Evolutionary conservation across 2,888 invertebrate genomes (phyloP).

Genomic region (Pheosia tremula): DNA sequence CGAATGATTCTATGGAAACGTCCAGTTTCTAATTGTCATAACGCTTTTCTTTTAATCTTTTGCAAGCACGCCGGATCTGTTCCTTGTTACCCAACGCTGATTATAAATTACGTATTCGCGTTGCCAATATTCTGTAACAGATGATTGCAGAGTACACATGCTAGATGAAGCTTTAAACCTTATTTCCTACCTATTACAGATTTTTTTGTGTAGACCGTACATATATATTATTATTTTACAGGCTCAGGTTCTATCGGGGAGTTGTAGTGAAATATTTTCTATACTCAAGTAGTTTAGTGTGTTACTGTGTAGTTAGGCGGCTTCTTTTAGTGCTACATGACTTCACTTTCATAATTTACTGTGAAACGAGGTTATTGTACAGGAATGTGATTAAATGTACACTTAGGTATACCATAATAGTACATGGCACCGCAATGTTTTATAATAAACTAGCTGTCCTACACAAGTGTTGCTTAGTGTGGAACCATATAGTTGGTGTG

Average conservation of each 20-base stretch:
- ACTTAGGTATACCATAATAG: neutral
- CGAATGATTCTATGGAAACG: constrained; percentile 34
- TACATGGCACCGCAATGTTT: too few relatives aligned
- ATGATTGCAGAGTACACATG: constrained; percentile 10
- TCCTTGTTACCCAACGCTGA: constrained; percentile 30
- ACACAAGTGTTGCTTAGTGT: too few relatives aligned
- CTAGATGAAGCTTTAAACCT: too few relatives aligned
- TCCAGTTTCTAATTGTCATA: constrained; percentile 30
- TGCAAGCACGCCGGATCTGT: constrained; percentile 19
- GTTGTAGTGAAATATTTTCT: neutral
- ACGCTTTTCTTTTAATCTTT: constrained; percentile 19
- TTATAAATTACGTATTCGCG: constrained; percentile 25
- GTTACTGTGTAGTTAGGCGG: neutral
- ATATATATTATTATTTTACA: too few relatives aligned
- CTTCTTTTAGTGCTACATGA: neutral
- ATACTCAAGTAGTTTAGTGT: neutral
- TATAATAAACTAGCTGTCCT: too few relatives aligned
- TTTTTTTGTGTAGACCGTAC: too few relatives aligned
- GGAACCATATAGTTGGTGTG: too few relatives aligned
- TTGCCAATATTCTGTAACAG: constrained; percentile 25
- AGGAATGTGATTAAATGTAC: neutral
- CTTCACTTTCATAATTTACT: neutral
- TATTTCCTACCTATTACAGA: too few relatives aligned
- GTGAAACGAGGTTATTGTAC: neutral
- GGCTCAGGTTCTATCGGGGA: too few relatives aligned